Evolutionary conservation across 2,113 vertebrate genomes (phyloP), one percentile per base, ranked within the genome.

Genomic region (Nansenia antarctica): DNA sequence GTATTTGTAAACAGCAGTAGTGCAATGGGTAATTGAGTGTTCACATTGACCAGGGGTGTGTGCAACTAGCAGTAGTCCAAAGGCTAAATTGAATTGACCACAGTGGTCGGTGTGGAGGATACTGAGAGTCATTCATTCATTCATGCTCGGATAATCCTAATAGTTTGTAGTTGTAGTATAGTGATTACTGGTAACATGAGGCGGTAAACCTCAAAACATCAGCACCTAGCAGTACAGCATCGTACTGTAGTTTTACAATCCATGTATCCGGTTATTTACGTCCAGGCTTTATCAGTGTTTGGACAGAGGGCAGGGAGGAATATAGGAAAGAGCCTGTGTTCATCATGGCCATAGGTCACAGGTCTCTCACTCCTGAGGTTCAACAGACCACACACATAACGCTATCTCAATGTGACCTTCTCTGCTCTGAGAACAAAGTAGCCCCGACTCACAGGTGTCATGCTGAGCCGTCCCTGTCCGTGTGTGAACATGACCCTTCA

Each of bases 401-500:
- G 20, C 20, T 24, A 54, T 24, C 52, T 54, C 52, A 27, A 24
- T 57, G 35, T 68, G 53, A 72, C 20, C 22, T 14, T 63, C 49
- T 30, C 29, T 57, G 34, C 67, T 15, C 12, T 35, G 58, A 45
- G 35, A 45, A 67, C 68, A 68, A 37, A 72, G 54, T 75, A 59
- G 52, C 67, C 70, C 64, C 31, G 35, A 47, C 24, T 64, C 42
- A 49, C 9, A 42, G 58, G 65, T 67, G 60, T 59, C 22, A 47
- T 54, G 30, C 61, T 59, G 42, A 58, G 32, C 49, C 22, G n/a
- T 67, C 35, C 29, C 20, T 54, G 64, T 66, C n/a, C 39, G 15
- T 54, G 34, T 52, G 64, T 61, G 35, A 39, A 65, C 75, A 65
- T 12, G 59, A 70, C 66, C 68, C 62, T 67, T 76, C 32, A 76